Evolutionary conservation across 2,888 invertebrate genomes (phyloP).

Genomic region (Limnephilus rhombicus): DNA sequence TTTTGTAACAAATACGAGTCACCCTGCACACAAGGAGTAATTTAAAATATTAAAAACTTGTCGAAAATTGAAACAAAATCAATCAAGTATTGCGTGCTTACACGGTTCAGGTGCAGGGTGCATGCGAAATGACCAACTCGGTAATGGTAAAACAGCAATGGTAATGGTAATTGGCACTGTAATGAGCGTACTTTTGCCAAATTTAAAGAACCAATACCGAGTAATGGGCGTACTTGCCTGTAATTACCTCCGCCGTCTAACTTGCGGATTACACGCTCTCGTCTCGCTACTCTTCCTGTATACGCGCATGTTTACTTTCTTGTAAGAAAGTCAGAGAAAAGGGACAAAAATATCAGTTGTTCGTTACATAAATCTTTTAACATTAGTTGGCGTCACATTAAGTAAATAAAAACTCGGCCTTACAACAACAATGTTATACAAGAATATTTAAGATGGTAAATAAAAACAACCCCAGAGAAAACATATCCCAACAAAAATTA

Average conservation of each 20-base stretch:
- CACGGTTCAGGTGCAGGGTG: neutral
- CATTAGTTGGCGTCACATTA: too few species aligned
- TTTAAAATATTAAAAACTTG: neutral
- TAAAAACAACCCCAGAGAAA: too few species aligned
- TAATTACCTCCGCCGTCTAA: neutral
- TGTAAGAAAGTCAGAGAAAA: neutral
- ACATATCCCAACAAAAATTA: too few species aligned
- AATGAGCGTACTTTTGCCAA: neutral
- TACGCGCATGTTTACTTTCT: neutral
- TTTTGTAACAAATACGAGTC: neutral
- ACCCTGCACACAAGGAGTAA: neutral
- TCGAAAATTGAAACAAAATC: neutral
- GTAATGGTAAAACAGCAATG: neutral
- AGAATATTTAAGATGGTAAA: too few species aligned
- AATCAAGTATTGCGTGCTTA: neutral
- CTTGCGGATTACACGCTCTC: neutral
- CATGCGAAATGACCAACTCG: neutral
- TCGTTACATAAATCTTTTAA: too few species aligned
- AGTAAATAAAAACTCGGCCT: too few species aligned
- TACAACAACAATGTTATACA: too few species aligned
- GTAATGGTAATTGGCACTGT: neutral
- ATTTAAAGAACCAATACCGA: neutral
- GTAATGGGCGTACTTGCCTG: neutral
- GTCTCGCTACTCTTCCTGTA: neutral
- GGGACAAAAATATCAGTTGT: too few species aligned